A percentile compares a stretch with the other conserved stretches of the same genome.
phyloP scores from a whole-genome alignment of 2,888 invertebrate species.

The Drosophila mercatorum region DNA sequence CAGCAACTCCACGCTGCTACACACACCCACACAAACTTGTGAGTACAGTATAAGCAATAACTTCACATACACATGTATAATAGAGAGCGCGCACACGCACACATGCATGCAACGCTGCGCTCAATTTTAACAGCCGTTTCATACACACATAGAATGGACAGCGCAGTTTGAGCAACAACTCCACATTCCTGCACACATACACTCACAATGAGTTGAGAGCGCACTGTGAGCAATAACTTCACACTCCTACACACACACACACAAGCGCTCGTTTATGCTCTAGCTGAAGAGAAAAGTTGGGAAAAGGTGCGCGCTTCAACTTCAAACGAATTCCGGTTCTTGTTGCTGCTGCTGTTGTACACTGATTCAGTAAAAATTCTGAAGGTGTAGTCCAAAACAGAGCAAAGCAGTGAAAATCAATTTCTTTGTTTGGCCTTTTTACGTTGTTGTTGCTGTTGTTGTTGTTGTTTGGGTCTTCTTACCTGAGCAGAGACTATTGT shows the following conservation, averaged over 20 bases:
- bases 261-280: neutral
- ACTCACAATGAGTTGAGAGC: neutral
- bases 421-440: constrained; percentile 69
- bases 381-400: constrained; percentile 44
- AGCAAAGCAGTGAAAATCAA: constrained; percentile 71
- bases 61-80: neutral
- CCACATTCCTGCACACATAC: constrained; percentile 1
- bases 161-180: constrained; percentile 7
- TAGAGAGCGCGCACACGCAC: neutral
- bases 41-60: neutral
- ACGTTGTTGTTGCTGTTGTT: constrained; percentile 35
- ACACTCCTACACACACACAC: constrained; percentile 26
- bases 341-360: constrained; percentile 38
- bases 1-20: neutral
- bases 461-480: constrained; percentile 39
- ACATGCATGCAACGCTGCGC: neutral
- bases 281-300: constrained; percentile 29
- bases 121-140: neutral
- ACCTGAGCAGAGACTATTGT: constrained; percentile 41
- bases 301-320: constrained; percentile 62
- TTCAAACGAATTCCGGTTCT: constrained; percentile 77
- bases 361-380: constrained; percentile 73
- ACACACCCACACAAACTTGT: constrained; percentile 17
- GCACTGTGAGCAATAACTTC: neutral
- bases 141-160: neutral